Conservation (phyloP, 2,797 vertebrate genomes). For the Alauda arvensis region DNA sequence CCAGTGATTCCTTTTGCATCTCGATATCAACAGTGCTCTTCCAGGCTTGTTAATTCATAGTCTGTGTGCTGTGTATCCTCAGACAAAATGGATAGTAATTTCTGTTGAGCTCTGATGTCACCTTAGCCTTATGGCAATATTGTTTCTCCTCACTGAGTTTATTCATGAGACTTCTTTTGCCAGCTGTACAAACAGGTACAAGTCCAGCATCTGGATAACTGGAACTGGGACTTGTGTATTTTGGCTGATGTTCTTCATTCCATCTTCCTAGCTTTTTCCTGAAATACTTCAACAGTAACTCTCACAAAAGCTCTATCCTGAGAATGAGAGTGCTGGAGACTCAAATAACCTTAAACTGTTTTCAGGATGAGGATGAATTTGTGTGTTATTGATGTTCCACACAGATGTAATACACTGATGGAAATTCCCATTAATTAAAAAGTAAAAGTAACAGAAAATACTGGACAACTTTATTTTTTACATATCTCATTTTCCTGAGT, state of each 20-base stretch:
- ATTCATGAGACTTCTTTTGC: not conserved
- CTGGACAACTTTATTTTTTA: not conserved
- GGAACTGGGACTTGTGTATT: not conserved
- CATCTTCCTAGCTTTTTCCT: not conserved
- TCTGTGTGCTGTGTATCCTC: not conserved
- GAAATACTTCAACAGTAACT: not conserved
- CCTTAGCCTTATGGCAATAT: not conserved
- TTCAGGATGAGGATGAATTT: not conserved
- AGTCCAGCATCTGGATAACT: not conserved
- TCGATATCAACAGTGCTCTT: not conserved
- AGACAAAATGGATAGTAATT: not conserved
- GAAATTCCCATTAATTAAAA: not conserved
- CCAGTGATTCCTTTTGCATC: not conserved
- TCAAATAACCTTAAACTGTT: not conserved
- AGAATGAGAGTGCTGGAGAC: not conserved
- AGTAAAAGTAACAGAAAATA: not conserved
- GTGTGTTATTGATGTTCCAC: not conserved
- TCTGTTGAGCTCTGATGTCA: not conserved
- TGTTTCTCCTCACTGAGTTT: not conserved
- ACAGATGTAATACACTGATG: not conserved
- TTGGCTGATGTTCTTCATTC: not conserved
- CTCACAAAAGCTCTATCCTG: not conserved
- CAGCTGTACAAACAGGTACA: not conserved
- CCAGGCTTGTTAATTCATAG: not conserved
- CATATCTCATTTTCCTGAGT: not conserved